Evolutionary conservation across 2,113 vertebrate species (phyloP).

Genomic region (Syngnathus floridae): DNA sequence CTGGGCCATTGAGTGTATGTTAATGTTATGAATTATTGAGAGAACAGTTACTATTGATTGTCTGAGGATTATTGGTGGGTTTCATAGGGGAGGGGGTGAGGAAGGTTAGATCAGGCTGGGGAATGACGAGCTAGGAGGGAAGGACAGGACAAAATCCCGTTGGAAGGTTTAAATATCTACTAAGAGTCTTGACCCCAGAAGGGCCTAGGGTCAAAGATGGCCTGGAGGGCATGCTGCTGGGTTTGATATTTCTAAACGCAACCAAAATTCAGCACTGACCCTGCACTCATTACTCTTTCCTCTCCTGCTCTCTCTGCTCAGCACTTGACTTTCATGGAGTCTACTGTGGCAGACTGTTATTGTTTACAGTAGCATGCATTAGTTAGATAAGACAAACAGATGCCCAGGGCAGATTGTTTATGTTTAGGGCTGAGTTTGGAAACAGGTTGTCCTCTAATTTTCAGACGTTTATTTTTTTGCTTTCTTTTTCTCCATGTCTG

Average conservation of each 20-base stretch:
- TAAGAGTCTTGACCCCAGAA: slow-evolving; percentile 62
- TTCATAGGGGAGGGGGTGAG: slow-evolving; percentile 31
- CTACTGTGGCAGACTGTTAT: slow-evolving; percentile 16
- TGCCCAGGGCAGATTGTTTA: slow-evolving; percentile 50
- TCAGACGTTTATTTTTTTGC: slow-evolving; percentile 29
- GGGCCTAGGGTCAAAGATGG: slow-evolving; percentile 63
- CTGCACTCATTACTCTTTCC: slow-evolving; percentile 19
- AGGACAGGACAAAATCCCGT: slow-evolving; percentile 62
- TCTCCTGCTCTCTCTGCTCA: slow-evolving; percentile 8
- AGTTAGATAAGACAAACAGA: slow-evolving; percentile 52
- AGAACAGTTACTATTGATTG: slow-evolving; percentile 80
- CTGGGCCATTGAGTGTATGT: slow-evolving; percentile 76
- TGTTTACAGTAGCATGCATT: slow-evolving; percentile 57
- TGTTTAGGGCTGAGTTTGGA: slow-evolving; percentile 45
- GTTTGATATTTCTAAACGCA: slow-evolving; percentile 31
- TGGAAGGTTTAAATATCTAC: slow-evolving; percentile 66
- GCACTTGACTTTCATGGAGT: slow-evolving; percentile 21
- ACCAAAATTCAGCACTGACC: slow-evolving; percentile 10
- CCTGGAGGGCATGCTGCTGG: slow-evolving; percentile 49
- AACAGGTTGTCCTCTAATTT: slow-evolving; percentile 44
- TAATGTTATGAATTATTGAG: slow-evolving; percentile 84
- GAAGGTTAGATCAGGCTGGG: slow-evolving; percentile 28
- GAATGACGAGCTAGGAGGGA: slow-evolving; percentile 45
- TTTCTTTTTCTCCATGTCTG: slow-evolving; percentile 26
- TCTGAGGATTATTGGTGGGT: slow-evolving; percentile 71